These are phyloP conservation scores for Paradisaea rubra DNA, from an alignment of 2,113 vertebrate species.

Conservation along the genomic window DNA sequence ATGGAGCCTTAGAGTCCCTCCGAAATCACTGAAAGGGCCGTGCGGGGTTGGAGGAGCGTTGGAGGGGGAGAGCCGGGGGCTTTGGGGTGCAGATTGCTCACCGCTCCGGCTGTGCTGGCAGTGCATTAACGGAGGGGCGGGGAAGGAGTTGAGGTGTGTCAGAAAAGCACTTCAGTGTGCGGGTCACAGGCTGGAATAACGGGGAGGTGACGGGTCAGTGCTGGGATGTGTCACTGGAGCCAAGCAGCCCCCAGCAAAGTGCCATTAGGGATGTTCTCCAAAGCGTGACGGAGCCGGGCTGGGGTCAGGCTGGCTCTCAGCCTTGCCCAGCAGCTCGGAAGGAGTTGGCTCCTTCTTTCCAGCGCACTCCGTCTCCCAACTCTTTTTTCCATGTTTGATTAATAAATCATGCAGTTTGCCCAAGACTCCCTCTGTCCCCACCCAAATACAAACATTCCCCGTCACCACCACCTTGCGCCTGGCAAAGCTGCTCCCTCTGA, in stretches of 20 bases:
- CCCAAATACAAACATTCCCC: slow-evolving; percentile 72
- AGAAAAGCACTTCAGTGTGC: neutral
- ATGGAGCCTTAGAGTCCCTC: rapidly evolving
- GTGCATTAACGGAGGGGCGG: neutral
- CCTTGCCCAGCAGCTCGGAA: neutral
- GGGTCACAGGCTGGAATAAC: neutral
- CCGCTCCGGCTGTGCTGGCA: neutral
- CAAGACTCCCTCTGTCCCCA: slow-evolving; percentile 25
- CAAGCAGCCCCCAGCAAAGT: neutral
- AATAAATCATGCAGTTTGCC: slow-evolving; percentile 73
- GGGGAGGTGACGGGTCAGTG: rapidly evolving
- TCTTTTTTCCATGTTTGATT: slow-evolving; percentile 42
- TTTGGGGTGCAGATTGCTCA: neutral
- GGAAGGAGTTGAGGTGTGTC: neutral
- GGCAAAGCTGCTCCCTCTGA: slow-evolving; percentile 67
- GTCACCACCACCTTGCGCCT: slow-evolving; percentile 60
- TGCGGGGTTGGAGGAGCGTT: rapidly evolving
- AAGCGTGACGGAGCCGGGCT: neutral
- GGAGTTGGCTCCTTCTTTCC: slow-evolving; percentile 12
- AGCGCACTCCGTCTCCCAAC: slow-evolving; percentile 21
- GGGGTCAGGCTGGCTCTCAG: neutral
- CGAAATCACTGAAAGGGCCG: rapidly evolving
- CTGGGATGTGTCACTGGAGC: neutral
- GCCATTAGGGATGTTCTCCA: neutral
- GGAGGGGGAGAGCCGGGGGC: neutral